Conservation (phyloP, 2,113 vertebrate genomes). For the Strix aluco region DNA sequence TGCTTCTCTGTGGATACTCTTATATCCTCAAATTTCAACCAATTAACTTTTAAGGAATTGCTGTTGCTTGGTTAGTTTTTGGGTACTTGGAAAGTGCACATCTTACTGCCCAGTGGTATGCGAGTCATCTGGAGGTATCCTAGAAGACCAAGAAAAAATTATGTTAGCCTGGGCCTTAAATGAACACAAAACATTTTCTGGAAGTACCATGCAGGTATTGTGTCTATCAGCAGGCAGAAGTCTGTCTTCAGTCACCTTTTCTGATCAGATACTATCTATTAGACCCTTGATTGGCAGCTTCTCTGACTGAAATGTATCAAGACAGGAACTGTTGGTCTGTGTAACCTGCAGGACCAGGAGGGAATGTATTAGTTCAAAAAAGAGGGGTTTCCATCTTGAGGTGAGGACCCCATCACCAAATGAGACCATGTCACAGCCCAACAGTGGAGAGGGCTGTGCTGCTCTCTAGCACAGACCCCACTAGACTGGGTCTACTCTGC, state of each 20-base stretch:
- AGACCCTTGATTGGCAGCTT: neutral
- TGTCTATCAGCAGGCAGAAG: neutral
- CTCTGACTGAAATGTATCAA: neutral
- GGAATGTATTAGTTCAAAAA: neutral
- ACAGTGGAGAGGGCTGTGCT: neutral
- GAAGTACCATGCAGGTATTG: neutral
- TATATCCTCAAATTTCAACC: neutral
- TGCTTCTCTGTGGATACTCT: neutral
- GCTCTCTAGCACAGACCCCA: neutral
- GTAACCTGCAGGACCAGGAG: neutral
- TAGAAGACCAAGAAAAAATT: neutral
- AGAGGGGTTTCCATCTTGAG: neutral
- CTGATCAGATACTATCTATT: neutral
- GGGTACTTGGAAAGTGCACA: neutral
- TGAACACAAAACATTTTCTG: neutral
- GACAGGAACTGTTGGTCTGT: neutral
- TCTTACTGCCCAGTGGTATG: neutral
- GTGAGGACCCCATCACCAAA: neutral
- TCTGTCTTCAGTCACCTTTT: neutral
- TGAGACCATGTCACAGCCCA: neutral
- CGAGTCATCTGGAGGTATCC: neutral
- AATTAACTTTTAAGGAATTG: neutral
- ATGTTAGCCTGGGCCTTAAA: neutral
- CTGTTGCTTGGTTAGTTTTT: neutral
- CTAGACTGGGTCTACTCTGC: neutral